Base-by-base conservation (phyloP, 2,797 vertebrate genomes). In the Eulemur coronatus region DNA sequence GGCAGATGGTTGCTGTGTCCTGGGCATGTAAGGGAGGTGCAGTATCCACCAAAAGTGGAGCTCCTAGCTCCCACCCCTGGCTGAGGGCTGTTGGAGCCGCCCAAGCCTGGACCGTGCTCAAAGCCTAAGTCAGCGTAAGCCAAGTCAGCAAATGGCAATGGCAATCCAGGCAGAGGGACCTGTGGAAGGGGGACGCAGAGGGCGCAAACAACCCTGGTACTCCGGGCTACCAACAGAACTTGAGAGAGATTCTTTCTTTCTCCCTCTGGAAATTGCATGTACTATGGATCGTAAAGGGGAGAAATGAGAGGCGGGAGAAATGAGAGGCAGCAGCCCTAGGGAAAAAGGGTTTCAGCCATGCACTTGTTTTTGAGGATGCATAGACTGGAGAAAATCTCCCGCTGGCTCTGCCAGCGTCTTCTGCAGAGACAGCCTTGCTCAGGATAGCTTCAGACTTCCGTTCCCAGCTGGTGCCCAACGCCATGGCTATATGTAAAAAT, bases 401-500 rank as follows among this genome's bases (percentile, higher is more conserved):
- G 7, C 5, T 24, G 61, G 26, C 82, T 43, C 61, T 0, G 43
- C 5, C 4, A 46, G 13, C 4, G 8, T 4, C 73, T 78, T 91
- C 73, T 52, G 43, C 79, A 70, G 86, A 28, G 33, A 33, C 0
- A 7, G 43, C 82, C 89, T 84, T 3, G 33, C 46, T 65, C 5
- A 0, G 6, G 0, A 7, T 11, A 17, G 22, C 70, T 33, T 50
- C 35, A 35, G 70, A 41, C 22, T 78, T 96, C 28, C 15, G 0
- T 50, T 30, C 70, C 95, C 93, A 43, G 91, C 73, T 70, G 79
- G 89, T 26, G n/a, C 80, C 59, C 79, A 26, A 12, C 28, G 20
- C 91, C 84, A 33, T 0, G 0, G 35, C 20, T 57, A n/a, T 13
- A n/a, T 15, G 48, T 17, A 70, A 90, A 55, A 61, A 72, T 26